Evolutionary conservation across 64 coral and sea anemone species (phyloP), one percentile per base, ranked within the genome.

Genomic region (Montipora capricornis): DNA sequence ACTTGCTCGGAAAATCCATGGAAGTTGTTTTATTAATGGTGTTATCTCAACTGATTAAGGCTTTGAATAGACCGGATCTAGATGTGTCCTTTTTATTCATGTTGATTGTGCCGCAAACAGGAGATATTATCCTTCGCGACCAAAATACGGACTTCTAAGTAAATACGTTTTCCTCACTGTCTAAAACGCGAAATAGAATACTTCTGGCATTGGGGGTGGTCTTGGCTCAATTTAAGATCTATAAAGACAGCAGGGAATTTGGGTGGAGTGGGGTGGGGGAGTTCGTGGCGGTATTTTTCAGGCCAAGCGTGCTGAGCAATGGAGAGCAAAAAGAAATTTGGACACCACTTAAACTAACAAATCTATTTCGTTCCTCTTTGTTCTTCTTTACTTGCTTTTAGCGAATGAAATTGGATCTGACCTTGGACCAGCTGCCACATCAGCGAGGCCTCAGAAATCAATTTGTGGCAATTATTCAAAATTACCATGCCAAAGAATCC

Each of bases 401-500:
- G 82, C 47, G 46, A 50, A 17, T 73, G 82, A 69, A 86, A 86
- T 73, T 24, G 47, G 82, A 86, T 71, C 82, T 64, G 44, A 71
- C 45, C 82, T 3, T 17, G 17, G 17, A 44, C 82, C 82, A 86
- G 82, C 82, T 86, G 82, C 82, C 82, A 51, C 82, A 86, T 86
- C 49, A 86, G 82, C 66, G 44, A 86, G 66, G 82, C 82, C 66
- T 71, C 82, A 49, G 66, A 86, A 49, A 45, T 71, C 80, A 86
- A 86, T 70, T 86, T 86, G 82, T 66, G 45, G 14, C 62, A 86
- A 86, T 86, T 86, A 86, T 70, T 73, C 19, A 62, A 47, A 71
- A 86, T 86, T 86, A 86, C 62, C 82, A 86, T 86, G 5, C 82
- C 82, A 86, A 86, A 86, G 82, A 86, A 86, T 86, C 82, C 62